Evolutionary conservation across 2,888 invertebrate genomes (phyloP).

Genomic region (Cataglyphis albicans): DNA sequence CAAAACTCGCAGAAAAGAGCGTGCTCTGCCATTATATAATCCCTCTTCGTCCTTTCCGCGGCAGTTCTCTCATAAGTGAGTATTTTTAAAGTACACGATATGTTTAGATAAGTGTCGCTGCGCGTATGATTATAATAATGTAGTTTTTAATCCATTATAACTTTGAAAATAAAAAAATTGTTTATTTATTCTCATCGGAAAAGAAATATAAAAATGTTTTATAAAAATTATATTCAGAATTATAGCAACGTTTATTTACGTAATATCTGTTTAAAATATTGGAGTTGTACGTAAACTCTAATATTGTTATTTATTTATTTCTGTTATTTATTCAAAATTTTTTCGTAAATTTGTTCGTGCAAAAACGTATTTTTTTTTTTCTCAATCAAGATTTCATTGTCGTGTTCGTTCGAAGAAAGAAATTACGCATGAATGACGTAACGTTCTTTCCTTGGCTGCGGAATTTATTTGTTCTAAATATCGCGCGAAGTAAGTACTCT

Average conservation of each 20-base stretch:
- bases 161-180: neutral
- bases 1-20: constrained; percentile 51
- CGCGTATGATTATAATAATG: constrained; percentile 3
- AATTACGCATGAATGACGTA: constrained; percentile 53
- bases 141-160: constrained; percentile 1
- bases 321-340: constrained; percentile 22
- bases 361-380: neutral
- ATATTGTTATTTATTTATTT: neutral
- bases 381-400: constrained; percentile 42
- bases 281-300: neutral
- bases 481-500: neutral
- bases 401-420: constrained; percentile 52
- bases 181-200: neutral
- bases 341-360: neutral
- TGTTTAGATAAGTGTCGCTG: constrained; percentile 19
- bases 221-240: constrained; percentile 1
- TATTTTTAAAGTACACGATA: constrained; percentile 36
- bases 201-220: neutral
- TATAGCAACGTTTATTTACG: neutral
- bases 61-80: constrained; percentile 36
- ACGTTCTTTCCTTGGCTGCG: constrained; percentile 49
- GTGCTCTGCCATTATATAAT: constrained; percentile 55
- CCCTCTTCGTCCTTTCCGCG: constrained; percentile 25
- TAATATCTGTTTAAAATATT: neutral
- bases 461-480: constrained; percentile 59